phyloP scores from a whole-genome alignment of 2,797 vertebrate species.

The Cuniculus paca region DNA sequence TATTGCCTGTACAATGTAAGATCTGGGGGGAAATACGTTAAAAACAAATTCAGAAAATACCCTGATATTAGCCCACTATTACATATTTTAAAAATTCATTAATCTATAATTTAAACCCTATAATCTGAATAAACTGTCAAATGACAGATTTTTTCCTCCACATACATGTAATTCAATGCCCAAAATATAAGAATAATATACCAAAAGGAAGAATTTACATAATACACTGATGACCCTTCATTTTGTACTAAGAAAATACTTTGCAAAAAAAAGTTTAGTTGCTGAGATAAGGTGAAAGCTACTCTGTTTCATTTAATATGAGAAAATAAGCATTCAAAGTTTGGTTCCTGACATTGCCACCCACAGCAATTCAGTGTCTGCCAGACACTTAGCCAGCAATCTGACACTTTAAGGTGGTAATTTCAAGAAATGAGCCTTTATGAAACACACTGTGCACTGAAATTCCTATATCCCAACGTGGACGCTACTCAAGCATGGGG shows the following conservation, averaged over 20 bases:
- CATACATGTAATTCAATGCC: neutral
- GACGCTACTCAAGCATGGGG: neutral
- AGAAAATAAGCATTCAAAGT: neutral
- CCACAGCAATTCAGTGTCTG: neutral
- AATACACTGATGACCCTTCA: neutral
- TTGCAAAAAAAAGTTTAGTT: conserved; percentile 5
- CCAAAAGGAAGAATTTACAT: neutral
- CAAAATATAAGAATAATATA: conserved; percentile 39
- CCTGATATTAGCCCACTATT: neutral
- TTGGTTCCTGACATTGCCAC: neutral
- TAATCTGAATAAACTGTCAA: conserved; percentile 19
- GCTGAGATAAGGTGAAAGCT: neutral
- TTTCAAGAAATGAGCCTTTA: conserved; percentile 10
- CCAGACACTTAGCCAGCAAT: conserved; percentile 2
- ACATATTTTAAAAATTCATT: neutral
- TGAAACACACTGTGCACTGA: neutral
- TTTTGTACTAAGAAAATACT: neutral
- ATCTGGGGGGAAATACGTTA: neutral
- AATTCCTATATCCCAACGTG: conserved; percentile 9
- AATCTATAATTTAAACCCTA: neutral
- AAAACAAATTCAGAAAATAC: neutral
- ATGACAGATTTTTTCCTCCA: neutral
- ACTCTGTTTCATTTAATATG: neutral
- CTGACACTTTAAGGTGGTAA: conserved; percentile 31
- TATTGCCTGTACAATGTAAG: neutral